These are phyloP conservation scores for Tridacna crocea DNA, from an alignment of 2,888 invertebrate genomes.

Conservation along the genomic window DNA sequence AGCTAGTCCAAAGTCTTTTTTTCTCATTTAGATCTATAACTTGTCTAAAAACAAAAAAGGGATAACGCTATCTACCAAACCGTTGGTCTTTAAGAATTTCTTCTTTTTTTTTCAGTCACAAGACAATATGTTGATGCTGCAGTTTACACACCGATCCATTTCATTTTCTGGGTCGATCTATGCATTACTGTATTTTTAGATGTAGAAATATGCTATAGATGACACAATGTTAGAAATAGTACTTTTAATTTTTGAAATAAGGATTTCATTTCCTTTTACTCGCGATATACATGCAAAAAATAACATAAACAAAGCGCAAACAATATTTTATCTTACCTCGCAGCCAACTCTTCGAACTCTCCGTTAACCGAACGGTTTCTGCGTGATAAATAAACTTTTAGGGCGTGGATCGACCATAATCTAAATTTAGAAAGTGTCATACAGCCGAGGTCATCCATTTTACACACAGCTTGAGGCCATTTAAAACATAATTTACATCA, in stretches of 20 bases:
- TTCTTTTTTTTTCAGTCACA: too few species aligned
- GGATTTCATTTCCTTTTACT: neutral
- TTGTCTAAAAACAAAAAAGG: too few species aligned
- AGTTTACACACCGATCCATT: neutral
- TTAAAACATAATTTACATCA: neutral
- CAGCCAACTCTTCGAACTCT: slow-evolving; percentile 34
- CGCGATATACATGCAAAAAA: neutral
- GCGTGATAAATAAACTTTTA: slow-evolving; percentile 38
- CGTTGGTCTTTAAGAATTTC: too few species aligned
- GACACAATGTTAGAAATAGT: neutral
- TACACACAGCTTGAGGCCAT: neutral
- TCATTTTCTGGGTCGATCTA: neutral
- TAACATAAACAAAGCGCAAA: neutral
- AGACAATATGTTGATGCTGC: neutral
- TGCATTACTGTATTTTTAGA: neutral
- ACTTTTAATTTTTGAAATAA: neutral
- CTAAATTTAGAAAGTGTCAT: slow-evolving; percentile 40
- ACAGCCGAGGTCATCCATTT: slow-evolving; percentile 42
- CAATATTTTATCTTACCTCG: slow-evolving; percentile 21
- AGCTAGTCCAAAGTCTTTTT: too few species aligned
- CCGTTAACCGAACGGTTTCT: slow-evolving; percentile 39
- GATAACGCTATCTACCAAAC: too few species aligned
- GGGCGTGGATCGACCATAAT: slow-evolving; percentile 42
- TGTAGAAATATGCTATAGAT: neutral
- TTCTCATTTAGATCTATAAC: too few species aligned